Evolutionary conservation across 1,140 invertebrate genomes (phyloP).

Genomic region (Ladona fulva): DNA sequence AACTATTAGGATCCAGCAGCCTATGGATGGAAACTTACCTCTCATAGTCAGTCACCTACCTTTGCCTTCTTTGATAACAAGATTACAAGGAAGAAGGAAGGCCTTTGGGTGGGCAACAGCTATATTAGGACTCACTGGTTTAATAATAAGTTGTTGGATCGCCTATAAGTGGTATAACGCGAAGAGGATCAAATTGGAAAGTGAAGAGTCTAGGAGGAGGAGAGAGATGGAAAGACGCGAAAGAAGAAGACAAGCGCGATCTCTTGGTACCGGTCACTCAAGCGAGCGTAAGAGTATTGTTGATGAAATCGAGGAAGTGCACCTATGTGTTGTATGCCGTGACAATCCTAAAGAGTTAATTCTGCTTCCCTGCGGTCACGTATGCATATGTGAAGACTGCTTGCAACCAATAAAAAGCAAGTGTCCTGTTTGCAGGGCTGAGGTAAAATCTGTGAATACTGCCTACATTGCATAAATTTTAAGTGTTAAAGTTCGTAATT

Average conservation of each 20-base stretch:
- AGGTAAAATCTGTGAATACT: constrained; percentile 39
- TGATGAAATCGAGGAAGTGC: constrained; percentile 50
- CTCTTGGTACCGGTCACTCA: constrained; percentile 24
- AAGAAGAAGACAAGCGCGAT: constrained; percentile 49
- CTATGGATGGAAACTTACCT: constrained; percentile 41
- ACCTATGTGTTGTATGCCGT: constrained; percentile 66
- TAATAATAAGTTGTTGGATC: constrained; percentile 52
- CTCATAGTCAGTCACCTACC: constrained; percentile 11
- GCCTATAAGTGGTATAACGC: constrained; percentile 50
- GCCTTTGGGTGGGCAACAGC: constrained; percentile 49
- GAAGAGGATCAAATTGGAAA: constrained; percentile 41
- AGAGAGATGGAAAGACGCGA: constrained; percentile 52
- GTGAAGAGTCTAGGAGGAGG: constrained; percentile 45
- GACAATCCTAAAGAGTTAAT: constrained; percentile 59
- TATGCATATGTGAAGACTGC: constrained; percentile 75
- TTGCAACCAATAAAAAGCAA: constrained; percentile 50
- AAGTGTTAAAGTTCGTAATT: no score
- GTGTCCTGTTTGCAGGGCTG: constrained; percentile 63
- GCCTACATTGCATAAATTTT: background rate
- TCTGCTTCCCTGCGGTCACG: constrained; percentile 70
- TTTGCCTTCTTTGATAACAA: background rate
- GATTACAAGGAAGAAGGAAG: background rate
- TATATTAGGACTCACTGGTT: constrained; percentile 55
- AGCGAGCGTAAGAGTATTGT: background rate
- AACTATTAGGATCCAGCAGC: constrained; percentile 53